phyloP scores from a whole-genome alignment of 2,888 invertebrate species.

The Hyposoter dolosus region DNA sequence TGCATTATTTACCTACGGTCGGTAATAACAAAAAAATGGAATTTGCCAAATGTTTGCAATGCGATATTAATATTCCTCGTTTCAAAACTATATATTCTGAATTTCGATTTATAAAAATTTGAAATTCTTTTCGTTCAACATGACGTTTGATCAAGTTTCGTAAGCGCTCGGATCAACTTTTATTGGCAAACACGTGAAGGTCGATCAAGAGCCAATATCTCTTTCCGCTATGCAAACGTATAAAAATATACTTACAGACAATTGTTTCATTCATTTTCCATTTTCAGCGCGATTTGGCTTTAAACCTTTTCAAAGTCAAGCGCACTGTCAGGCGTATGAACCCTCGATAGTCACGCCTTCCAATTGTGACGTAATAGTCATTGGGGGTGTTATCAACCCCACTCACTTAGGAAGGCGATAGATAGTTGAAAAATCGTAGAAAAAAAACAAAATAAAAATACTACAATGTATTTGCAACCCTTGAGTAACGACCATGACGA shows the following conservation, averaged over 20 bases:
- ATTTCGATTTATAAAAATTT: background rate
- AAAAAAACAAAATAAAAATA: no score
- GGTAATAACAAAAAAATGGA: background rate
- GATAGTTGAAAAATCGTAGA: no score
- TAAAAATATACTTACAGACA: slow-evolving; percentile 1
- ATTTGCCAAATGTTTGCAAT: background rate
- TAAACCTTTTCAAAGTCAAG: background rate
- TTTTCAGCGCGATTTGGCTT: background rate
- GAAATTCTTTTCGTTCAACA: background rate
- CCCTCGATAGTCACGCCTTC: no score
- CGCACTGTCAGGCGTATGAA: background rate
- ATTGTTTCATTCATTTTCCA: background rate
- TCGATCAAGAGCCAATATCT: slow-evolving; percentile 2
- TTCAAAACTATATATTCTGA: background rate
- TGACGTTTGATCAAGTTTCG: background rate
- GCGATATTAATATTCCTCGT: background rate
- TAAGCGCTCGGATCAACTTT: background rate
- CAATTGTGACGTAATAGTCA: no score
- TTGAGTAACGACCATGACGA: no score
- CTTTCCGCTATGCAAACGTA: background rate
- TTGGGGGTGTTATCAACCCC: no score
- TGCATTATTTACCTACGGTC: background rate
- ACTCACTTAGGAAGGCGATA: no score
- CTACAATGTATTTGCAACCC: no score
- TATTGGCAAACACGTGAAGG: slow-evolving; percentile 1